phyloP scores from a whole-genome alignment of 1,140 invertebrate genomes.

The Lerema accius region DNA sequence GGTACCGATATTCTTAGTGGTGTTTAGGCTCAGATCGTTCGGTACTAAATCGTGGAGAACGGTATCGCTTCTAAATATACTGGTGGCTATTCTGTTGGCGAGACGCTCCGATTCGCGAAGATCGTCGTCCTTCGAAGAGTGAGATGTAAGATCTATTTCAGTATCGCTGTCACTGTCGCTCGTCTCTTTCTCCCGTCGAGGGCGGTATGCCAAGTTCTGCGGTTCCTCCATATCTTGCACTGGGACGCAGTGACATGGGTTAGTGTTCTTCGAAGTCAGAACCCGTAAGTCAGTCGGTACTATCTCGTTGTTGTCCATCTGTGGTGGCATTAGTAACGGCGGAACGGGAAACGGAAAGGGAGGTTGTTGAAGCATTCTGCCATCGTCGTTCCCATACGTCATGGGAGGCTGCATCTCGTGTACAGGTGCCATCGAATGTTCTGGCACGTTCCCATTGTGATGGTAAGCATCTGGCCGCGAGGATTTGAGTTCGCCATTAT shows the following conservation, averaged over 20 bases:
- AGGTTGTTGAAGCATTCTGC: constrained; percentile 63
- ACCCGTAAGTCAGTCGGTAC: constrained; percentile 75
- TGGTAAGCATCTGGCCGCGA: constrained; percentile 61
- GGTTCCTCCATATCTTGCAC: constrained; percentile 60
- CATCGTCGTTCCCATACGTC: constrained; percentile 57
- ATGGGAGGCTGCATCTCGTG: constrained; percentile 62
- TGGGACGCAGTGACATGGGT: constrained; percentile 61
- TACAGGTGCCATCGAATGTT: constrained; percentile 45
- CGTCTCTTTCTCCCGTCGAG: constrained; percentile 54
- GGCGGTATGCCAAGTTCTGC: constrained; percentile 64
- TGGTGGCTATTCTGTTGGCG: constrained; percentile 73
- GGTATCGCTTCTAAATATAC: constrained; percentile 72
- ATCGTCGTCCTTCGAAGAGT: constrained; percentile 77
- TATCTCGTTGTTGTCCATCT: constrained; percentile 56
- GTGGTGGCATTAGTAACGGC: constrained; percentile 61
- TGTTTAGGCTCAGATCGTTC: constrained; percentile 77
- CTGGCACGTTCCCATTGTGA: constrained; percentile 57
- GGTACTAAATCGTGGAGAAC: constrained; percentile 77
- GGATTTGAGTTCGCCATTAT: constrained; percentile 58
- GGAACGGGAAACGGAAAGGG: constrained; percentile 56
- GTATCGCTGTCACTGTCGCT: constrained; percentile 77
- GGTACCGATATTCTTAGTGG: constrained; percentile 33
- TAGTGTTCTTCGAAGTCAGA: constrained; percentile 51
- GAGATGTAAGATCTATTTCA: constrained; percentile 80
- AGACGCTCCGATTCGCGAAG: constrained; percentile 72